These are phyloP conservation scores for Odontophorus gujanensis DNA, from an alignment of 2,113 vertebrate genomes.

Conservation along the genomic window DNA sequence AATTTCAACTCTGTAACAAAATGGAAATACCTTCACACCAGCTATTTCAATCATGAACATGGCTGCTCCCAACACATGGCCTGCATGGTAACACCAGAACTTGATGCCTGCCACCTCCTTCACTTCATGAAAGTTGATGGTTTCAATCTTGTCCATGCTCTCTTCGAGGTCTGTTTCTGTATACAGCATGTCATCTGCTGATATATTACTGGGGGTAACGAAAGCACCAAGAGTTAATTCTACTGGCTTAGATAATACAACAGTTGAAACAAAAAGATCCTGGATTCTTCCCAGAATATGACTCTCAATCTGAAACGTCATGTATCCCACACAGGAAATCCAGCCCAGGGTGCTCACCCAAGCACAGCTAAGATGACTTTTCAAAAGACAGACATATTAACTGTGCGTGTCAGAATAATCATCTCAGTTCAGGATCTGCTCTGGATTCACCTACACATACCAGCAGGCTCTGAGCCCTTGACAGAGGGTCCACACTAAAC, in stretches of 20 bases:
- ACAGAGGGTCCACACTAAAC: not conserved
- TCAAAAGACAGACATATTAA: too few relatives aligned
- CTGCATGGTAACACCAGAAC: conserved; percentile 98
- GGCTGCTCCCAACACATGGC: conserved; percentile 95
- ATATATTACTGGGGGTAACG: conserved; percentile 89
- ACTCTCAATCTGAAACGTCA: not conserved
- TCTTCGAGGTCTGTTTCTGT: conserved; percentile 97
- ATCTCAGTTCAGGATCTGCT: not conserved
- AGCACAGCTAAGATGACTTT: not conserved
- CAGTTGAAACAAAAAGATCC: not conserved
- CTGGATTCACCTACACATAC: not conserved
- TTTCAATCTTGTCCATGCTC: conserved; percentile 99
- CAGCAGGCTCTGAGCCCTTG: not conserved
- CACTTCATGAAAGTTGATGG: conserved; percentile 98
- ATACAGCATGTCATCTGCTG: conserved; percentile 98
- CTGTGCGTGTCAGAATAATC: too few relatives aligned
- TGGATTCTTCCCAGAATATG: not conserved
- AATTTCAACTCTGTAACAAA: not conserved
- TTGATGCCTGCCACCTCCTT: conserved; percentile 98
- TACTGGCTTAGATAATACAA: not conserved
- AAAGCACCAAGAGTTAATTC: not conserved
- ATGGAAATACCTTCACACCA: conserved; percentile 89
- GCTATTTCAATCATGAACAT: conserved; percentile 99
- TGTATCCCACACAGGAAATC: accelerated
- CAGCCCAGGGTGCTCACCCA: not conserved